Evolutionary conservation across 64 coral and sea anemone species (phyloP).

Genomic region (Platygyra sinensis): DNA sequence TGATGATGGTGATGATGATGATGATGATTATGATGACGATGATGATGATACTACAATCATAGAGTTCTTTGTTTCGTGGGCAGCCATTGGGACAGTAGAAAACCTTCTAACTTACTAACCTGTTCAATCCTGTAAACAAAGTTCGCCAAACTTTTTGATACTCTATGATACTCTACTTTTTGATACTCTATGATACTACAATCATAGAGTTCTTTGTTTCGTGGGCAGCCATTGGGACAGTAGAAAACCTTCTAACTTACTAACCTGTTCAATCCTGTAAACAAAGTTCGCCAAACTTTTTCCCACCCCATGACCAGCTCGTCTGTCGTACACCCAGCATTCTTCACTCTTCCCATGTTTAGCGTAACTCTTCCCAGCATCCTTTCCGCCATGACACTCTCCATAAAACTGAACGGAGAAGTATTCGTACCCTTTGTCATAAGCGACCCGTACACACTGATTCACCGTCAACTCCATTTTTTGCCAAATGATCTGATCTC

Average conservation of each 20-base stretch:
- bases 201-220: no score
- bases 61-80: no score
- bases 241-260: neutral
- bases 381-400: conserved; percentile 51
- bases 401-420: conserved; percentile 72
- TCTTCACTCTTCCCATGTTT: conserved; percentile 8
- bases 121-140: conserved; percentile 46
- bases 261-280: conserved; percentile 49
- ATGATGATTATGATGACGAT: no score
- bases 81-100: no score
- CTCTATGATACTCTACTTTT: conserved; percentile 58
- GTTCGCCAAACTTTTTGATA: conserved; percentile 31
- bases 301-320: conserved; percentile 9
- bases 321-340: conserved; percentile 2
- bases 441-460: conserved; percentile 59
- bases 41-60: no score
- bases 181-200: conserved; percentile 36
- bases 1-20: no score
- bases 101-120: conserved; percentile 33
- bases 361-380: conserved; percentile 11
- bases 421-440: conserved; percentile 52
- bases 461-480: conserved; percentile 55
- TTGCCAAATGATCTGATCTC: conserved; percentile 53
- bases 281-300: conserved; percentile 45
- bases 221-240: no score